A percentile compares a stretch with the other conserved stretches of the same genome.
phyloP scores from a whole-genome alignment of 2,888 invertebrate species.

The Nymphalis urticae region DNA sequence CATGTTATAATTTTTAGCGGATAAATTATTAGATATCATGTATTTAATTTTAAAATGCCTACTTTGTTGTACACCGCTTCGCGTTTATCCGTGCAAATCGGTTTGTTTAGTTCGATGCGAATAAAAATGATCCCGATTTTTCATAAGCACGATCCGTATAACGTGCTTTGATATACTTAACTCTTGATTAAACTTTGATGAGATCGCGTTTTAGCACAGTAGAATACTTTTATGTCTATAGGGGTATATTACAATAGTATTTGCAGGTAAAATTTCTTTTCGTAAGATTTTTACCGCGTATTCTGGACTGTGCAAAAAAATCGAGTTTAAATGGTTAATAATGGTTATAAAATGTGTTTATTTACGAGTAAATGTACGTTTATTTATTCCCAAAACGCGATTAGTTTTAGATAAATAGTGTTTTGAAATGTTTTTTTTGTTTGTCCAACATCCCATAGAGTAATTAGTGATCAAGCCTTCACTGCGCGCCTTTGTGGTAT shows the following conservation, averaged over 20 bases:
- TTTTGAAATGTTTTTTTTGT: neutral
- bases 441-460: neutral
- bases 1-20: neutral
- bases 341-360: too few species aligned
- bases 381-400: neutral
- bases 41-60: neutral
- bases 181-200: too few species aligned
- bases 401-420: neutral
- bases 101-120: neutral
- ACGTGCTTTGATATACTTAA: too few species aligned
- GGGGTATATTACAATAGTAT: too few species aligned
- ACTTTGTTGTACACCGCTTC: neutral
- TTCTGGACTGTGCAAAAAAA: too few species aligned
- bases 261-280: too few species aligned
- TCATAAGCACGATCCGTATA: too few species aligned
- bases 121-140: neutral
- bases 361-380: neutral
- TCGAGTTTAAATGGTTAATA: too few species aligned
- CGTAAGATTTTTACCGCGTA: too few species aligned
- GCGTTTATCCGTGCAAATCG: neutral
- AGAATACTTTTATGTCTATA: too few species aligned
- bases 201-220: too few species aligned
- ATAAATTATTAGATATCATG: too few species aligned
- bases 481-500: constrained; percentile 11
- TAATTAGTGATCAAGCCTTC: constrained; percentile 1